A percentile compares a stretch with the other conserved stretches of the same genome.
Evolutionary conservation across 2,113 vertebrate genomes (phyloP).

Genomic region (Orientallactaga bullata): DNA sequence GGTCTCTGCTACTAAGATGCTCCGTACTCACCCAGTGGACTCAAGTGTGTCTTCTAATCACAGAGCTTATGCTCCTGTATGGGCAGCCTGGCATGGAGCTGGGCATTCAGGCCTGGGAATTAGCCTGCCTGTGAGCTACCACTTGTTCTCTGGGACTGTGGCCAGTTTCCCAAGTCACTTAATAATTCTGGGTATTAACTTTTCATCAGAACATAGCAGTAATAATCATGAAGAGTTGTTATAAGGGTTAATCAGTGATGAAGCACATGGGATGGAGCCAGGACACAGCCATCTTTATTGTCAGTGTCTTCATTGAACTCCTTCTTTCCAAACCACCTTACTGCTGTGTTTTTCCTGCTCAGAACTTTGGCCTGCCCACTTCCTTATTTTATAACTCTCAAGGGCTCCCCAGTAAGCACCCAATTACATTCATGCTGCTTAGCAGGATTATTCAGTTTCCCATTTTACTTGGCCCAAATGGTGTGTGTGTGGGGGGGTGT

Average conservation of each 20-base stretch:
- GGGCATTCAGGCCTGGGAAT: neutral
- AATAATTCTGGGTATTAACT: neutral
- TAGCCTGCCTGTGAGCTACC: neutral
- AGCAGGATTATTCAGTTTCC: conserved; percentile 28
- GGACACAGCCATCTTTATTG: neutral
- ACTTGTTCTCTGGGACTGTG: neutral
- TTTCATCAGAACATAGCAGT: neutral
- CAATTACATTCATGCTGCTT: neutral
- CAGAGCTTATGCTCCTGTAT: neutral
- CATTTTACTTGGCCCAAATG: neutral
- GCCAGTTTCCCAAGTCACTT: neutral
- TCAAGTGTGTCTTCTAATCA: neutral
- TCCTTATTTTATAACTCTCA: neutral
- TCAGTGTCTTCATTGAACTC: neutral
- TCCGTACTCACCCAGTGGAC: neutral
- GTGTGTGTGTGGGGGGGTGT: neutral
- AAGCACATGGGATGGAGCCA: neutral
- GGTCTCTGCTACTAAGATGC: neutral
- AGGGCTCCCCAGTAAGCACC: neutral
- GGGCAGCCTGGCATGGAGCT: neutral
- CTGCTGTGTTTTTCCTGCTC: neutral
- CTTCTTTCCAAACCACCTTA: neutral
- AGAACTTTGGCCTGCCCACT: neutral
- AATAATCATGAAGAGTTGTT: neutral
- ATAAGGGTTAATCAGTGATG: neutral